Evolutionary conservation across 2,113 vertebrate genomes (phyloP).

Genomic region (Tympanuchus pallidicinctus): DNA sequence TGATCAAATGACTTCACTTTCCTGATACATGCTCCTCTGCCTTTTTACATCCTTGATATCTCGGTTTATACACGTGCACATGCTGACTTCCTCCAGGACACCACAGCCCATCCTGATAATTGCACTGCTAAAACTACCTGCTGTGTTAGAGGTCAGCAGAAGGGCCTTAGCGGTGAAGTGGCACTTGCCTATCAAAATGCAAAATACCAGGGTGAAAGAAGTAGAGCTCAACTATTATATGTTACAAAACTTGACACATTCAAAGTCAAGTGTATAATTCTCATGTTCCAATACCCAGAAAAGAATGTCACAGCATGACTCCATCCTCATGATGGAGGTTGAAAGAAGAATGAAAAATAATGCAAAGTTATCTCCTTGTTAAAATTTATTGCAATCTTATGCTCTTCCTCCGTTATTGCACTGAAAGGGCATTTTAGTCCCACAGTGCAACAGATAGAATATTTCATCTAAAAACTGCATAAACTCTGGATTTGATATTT

Average conservation of each 20-base stretch:
- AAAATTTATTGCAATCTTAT: conserved; percentile 75
- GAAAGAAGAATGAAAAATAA: conserved; percentile 81
- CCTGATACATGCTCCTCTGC: neutral
- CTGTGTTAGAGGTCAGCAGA: conserved; percentile 70
- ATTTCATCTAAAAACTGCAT: conserved; percentile 73
- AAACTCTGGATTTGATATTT: conserved; percentile 36
- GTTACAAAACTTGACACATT: conserved; percentile 74
- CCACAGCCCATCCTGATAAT: conserved; percentile 48
- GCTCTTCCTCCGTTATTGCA: conserved; percentile 65
- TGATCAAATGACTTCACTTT: conserved; percentile 50
- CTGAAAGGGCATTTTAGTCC: conserved; percentile 73
- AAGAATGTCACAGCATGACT: conserved; percentile 80
- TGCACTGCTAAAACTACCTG: conserved; percentile 10
- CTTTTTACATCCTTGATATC: conserved; percentile 32
- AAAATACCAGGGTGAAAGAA: conserved; percentile 72
- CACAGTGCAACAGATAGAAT: conserved; percentile 55
- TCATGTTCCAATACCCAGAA: conserved; percentile 77
- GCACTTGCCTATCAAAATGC: conserved; percentile 75
- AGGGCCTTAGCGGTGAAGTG: conserved; percentile 67
- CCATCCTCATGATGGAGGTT: conserved; percentile 69
- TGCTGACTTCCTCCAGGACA: conserved; percentile 58
- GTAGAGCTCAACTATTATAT: conserved; percentile 77
- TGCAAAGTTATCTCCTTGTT: conserved; percentile 79
- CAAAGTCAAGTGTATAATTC: conserved; percentile 76
- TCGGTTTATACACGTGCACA: neutral